phyloP scores from a whole-genome alignment of 2,797 vertebrate genomes.

The Darevskia nairensis region DNA sequence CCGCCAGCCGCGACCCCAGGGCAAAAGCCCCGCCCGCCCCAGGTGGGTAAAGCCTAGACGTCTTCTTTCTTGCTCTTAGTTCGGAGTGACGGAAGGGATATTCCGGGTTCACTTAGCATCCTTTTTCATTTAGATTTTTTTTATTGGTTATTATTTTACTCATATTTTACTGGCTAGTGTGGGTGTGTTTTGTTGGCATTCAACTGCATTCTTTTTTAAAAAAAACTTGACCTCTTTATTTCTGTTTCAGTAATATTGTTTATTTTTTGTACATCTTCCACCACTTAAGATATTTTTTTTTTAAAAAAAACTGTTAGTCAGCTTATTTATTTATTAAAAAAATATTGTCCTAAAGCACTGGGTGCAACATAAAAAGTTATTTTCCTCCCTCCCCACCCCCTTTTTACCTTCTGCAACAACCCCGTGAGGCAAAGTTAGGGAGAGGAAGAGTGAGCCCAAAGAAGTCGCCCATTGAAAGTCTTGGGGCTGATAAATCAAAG shows the following conservation, averaged over 20 bases:
- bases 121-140: no score
- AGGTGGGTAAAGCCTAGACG: background rate
- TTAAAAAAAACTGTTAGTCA: background rate
- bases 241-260: no score
- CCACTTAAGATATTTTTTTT: no score
- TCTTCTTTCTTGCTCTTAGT: background rate
- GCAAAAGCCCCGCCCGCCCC: background rate
- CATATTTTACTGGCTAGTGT: no score
- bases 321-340: background rate
- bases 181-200: no score
- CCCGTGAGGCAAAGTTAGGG: background rate
- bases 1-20: background rate
- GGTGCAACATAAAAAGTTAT: background rate
- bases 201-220: no score
- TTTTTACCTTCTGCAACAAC: background rate
- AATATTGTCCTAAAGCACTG: background rate
- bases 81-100: background rate
- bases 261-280: no score
- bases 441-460: background rate
- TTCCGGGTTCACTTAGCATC: background rate
- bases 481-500: background rate
- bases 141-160: no score
- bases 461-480: background rate
- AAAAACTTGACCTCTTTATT: no score
- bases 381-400: background rate